Evolutionary conservation across 2,888 invertebrate species (phyloP), one percentile per base, ranked within the genome.

Genomic region (Ceratothoa steindachneri): DNA sequence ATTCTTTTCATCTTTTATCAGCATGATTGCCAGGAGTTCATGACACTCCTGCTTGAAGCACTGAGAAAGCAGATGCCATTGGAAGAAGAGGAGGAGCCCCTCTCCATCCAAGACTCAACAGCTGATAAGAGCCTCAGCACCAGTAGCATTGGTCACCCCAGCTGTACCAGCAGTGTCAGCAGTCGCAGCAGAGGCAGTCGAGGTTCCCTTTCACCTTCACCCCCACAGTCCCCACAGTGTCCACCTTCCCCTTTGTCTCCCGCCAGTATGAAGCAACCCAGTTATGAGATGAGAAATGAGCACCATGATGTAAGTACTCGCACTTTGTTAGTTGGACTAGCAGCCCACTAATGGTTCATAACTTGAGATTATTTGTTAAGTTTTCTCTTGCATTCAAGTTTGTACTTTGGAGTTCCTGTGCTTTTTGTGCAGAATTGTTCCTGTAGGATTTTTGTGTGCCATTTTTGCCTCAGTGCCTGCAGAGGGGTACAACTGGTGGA

Each of bases 11-110:
- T 66, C 51, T 60, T 69, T 67, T 83, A 84, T 22, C 83, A 89
- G 88, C 89, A 89, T 82, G 89, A 89, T 82, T 89, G 89, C 83
- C 89, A 89, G 83, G 89, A 89, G 83, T 89, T 89, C 82, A 85
- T 89, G 74, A 88, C 89, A 4, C 84, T 89, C 24, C 82, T 89
- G 52, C 82, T 89, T 80, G 89, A 89, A 81, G 86, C 87, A 1
- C 84, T 89, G 7, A 88, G 89, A 81, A 89, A 89, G 81, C 88
- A 89, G 82, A 85, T 89, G 67, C 73, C 64, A 15, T 52, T 65
- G 12, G 60, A 24, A 24, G 60, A 24, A 24, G 60, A 60, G 27
- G 52, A 51, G 19, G 60, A 60, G 60, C 24, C 22, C 1, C 2
- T 60, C 27, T 60, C 22, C 27, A 24, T 60, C 2, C 22, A 60